A percentile compares a stretch with the other conserved stretches of the same genome.
phyloP scores from a whole-genome alignment of 2,797 vertebrate genomes.

The Pampus argenteus region DNA sequence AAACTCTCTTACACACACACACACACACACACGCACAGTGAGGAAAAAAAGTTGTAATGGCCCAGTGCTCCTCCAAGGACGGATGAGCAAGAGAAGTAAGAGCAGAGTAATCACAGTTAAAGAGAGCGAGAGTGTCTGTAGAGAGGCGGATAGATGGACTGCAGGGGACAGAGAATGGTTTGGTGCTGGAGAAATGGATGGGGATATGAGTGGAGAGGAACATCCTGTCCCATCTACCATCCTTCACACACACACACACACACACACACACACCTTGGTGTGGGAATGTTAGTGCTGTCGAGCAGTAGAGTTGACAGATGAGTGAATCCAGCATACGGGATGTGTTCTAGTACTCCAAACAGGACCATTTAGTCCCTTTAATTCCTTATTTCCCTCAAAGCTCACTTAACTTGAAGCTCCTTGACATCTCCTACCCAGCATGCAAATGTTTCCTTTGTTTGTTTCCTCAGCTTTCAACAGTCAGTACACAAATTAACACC shows the following conservation, averaged over 20 bases:
- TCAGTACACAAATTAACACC: conserved; percentile 22
- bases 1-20: conserved; percentile 27
- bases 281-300: conserved; percentile 68
- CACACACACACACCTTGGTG: conserved; percentile 27
- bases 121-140: conserved; percentile 55
- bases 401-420: conserved; percentile 61
- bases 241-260: conserved; percentile 46
- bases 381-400: conserved; percentile 59
- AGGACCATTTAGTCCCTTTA: conserved; percentile 58
- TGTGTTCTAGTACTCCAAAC: conserved; percentile 56
- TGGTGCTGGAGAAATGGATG: conserved; percentile 72
- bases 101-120: conserved; percentile 80
- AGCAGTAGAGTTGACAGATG: conserved; percentile 60
- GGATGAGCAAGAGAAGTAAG: conserved; percentile 56
- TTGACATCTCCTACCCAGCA: conserved; percentile 26
- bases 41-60: conserved; percentile 72
- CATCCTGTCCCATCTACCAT: conserved; percentile 75
- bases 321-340: conserved; percentile 62
- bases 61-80: conserved; percentile 78
- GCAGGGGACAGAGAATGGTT: conserved; percentile 65
- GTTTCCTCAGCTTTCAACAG: conserved; percentile 23
- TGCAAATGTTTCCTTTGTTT: conserved; percentile 68
- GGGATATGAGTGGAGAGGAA: conserved; percentile 71
- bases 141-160: conserved; percentile 61
- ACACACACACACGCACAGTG: conserved; percentile 24